These are phyloP conservation scores for Orgyia antiqua DNA, from an alignment of 2,888 invertebrate genomes.

Conservation along the genomic window DNA sequence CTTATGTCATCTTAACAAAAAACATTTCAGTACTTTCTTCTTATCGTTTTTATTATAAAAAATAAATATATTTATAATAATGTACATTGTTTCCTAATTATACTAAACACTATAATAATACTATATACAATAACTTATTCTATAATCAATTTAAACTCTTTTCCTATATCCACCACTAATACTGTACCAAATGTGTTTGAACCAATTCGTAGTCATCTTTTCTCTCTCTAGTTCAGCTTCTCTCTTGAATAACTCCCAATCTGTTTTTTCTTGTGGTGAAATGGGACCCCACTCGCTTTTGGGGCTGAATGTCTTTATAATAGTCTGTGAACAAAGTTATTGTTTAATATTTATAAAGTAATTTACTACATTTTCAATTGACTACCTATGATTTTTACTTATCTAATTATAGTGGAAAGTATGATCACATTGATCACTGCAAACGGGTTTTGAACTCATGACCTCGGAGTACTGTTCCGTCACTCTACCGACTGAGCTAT, in stretches of 20 bases:
- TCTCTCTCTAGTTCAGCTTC: constrained; percentile 49
- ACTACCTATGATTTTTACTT: too few relatives aligned
- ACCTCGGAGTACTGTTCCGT: too few relatives aligned
- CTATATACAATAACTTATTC: not conserved
- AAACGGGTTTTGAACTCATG: too few relatives aligned
- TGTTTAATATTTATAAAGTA: too few relatives aligned
- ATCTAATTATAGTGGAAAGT: too few relatives aligned
- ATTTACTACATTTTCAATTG: too few relatives aligned
- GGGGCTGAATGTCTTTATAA: constrained; percentile 55
- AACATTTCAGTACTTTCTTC: too few relatives aligned
- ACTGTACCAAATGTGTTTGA: constrained; percentile 41
- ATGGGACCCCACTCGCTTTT: constrained; percentile 82
- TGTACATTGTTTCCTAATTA: not conserved
- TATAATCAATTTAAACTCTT: constrained; percentile 5
- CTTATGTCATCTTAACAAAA: too few relatives aligned
- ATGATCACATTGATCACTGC: too few relatives aligned
- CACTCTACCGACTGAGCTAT: too few relatives aligned
- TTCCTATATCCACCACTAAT: constrained; percentile 35
- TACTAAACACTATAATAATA: not conserved
- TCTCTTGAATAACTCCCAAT: constrained; percentile 78
- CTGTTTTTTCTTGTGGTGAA: constrained; percentile 55
- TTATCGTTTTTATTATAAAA: too few relatives aligned
- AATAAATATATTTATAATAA: too few relatives aligned
- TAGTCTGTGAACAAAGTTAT: constrained; percentile 67
- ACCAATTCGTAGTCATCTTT: constrained; percentile 21